phyloP scores from a whole-genome alignment of 2,113 vertebrate species.

The Synodontis membranacea region DNA sequence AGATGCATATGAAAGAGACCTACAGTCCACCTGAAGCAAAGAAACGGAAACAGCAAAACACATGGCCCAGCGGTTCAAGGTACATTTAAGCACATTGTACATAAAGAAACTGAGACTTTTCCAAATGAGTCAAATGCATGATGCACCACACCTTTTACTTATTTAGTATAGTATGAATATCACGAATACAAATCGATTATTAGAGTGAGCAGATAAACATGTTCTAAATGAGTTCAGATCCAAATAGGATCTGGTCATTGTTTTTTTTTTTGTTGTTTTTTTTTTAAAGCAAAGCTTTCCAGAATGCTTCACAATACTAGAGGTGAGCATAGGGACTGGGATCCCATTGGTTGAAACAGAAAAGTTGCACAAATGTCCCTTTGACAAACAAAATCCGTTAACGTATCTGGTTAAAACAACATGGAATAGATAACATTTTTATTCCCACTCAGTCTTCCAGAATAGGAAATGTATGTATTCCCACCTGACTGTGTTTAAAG shows the following conservation, averaged over 20 bases:
- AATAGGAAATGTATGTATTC: too few relatives aligned
- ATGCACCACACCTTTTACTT: neutral
- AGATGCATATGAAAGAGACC: conserved; percentile 64
- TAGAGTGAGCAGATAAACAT: neutral
- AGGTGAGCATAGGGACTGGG: neutral
- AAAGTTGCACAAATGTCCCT: neutral
- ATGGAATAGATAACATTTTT: too few relatives aligned
- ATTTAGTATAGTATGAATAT: neutral
- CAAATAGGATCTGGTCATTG: neutral
- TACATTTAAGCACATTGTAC: conserved; percentile 33
- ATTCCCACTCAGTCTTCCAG: too few relatives aligned
- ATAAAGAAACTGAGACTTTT: neutral
- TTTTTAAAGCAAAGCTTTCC: neutral
- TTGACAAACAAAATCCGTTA: too few relatives aligned
- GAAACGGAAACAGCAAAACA: conserved; percentile 70
- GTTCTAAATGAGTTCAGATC: neutral
- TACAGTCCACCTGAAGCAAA: conserved; percentile 69
- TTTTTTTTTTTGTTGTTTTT: neutral
- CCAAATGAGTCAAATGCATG: neutral
- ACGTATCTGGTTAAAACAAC: too few relatives aligned
- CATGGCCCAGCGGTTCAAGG: conserved; percentile 72
- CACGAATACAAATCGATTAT: neutral
- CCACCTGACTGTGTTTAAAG: too few relatives aligned
- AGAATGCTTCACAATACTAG: neutral
- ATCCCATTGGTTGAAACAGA: neutral